Percentiles rank a stretch among this genome's conserved stretches.
Evolutionary conservation across 2,888 invertebrate species (phyloP).

Genomic region (Agrotis exclamationis): DNA sequence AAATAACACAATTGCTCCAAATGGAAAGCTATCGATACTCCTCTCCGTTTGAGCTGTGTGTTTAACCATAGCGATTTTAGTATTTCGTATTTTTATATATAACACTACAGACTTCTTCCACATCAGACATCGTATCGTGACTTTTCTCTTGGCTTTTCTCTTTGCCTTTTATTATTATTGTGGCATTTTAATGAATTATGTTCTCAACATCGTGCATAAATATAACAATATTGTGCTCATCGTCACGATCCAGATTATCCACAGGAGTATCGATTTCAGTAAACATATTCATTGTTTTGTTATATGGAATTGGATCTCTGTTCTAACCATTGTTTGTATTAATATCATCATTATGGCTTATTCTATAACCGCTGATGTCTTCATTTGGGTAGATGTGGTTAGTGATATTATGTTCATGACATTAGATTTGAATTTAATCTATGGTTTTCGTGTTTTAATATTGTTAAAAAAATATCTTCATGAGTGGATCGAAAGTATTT

Average conservation of each 20-base stretch:
- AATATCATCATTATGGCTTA: background rate
- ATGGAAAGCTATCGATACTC: background rate
- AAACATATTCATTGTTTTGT: slow-evolving; percentile 1
- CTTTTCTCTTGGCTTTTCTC: background rate
- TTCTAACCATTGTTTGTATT: background rate
- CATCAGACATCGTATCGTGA: background rate
- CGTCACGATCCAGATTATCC: background rate
- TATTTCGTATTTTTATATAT: background rate
- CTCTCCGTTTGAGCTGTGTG: background rate
- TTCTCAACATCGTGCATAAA: background rate
- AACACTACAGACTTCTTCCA: no score
- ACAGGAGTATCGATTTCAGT: background rate
- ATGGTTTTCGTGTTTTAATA: background rate
- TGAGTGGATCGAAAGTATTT: background rate
- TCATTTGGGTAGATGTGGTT: background rate
- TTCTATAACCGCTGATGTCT: no score
- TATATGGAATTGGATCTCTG: slow-evolving; percentile 2
- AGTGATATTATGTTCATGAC: background rate
- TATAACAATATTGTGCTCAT: background rate
- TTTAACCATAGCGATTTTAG: no score
- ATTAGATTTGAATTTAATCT: slow-evolving; percentile 7
- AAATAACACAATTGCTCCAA: background rate
- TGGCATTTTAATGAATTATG: background rate
- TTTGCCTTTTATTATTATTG: background rate
- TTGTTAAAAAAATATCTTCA: slow-evolving; percentile 4